These are phyloP conservation scores for Lerema accius DNA, from an alignment of 1,140 invertebrate species.

Conservation along the genomic window DNA sequence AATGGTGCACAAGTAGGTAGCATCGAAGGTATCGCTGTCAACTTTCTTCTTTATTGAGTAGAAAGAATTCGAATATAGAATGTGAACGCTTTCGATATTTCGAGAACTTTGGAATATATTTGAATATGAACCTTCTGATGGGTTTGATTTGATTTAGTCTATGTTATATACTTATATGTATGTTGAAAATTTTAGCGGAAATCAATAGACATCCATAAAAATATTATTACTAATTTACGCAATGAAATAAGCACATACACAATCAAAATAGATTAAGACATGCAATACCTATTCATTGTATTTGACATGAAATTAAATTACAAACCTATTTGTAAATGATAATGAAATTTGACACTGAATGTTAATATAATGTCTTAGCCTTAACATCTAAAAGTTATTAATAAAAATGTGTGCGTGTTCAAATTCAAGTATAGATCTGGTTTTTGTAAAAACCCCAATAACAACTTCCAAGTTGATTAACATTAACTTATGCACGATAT, in stretches of 20 bases:
- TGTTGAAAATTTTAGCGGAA: no score
- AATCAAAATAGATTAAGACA: no score
- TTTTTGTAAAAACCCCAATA: slow-evolving; percentile 7
- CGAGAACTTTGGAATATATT: slow-evolving; percentile 8
- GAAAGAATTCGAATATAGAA: slow-evolving; percentile 30
- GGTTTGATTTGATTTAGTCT: no score
- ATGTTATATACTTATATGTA: no score
- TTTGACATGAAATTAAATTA: no score
- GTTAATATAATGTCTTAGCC: no score
- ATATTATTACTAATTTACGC: no score
- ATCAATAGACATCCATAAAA: no score
- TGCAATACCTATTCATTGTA: no score
- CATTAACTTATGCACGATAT: slow-evolving; percentile 34
- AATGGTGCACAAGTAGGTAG: slow-evolving; percentile 35
- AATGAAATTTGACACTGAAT: no score
- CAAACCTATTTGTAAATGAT: no score
- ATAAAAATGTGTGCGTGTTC: background rate
- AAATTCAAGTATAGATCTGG: background rate
- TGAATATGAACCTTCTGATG: background rate
- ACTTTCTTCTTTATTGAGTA: slow-evolving; percentile 51
- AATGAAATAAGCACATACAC: no score
- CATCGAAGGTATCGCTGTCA: slow-evolving; percentile 37
- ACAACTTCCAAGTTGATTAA: slow-evolving; percentile 28
- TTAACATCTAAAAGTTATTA: background rate
- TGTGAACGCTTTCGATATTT: slow-evolving; percentile 22